Evolutionary conservation across 2,113 vertebrate genomes (phyloP).

Genomic region (Furnarius figulus): DNA sequence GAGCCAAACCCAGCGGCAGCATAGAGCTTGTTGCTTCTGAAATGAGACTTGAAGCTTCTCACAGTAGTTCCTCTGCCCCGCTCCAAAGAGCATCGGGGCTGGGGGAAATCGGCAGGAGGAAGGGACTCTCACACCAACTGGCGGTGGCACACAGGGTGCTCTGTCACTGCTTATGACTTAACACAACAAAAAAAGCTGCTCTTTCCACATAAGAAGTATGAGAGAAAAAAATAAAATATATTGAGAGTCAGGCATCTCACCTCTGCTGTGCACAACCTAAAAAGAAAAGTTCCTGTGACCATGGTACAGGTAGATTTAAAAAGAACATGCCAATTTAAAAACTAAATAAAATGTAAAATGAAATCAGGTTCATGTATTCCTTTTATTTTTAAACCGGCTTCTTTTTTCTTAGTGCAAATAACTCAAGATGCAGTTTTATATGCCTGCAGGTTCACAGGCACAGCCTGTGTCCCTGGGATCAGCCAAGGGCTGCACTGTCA

Average conservation of each 20-base stretch:
- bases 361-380: background rate
- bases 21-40: background rate
- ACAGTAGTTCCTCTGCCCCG: fast-evolving
- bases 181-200: background rate
- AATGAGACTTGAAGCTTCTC: background rate
- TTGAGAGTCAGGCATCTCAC: background rate
- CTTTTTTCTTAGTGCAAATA: slow-evolving; percentile 57
- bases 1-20: background rate
- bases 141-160: background rate
- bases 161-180: background rate
- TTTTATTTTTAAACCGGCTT: background rate
- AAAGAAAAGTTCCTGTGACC: background rate
- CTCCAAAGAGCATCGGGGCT: fast-evolving
- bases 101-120: background rate
- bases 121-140: background rate
- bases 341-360: background rate
- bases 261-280: background rate
- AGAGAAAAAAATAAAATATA: background rate
- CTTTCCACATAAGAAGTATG: background rate
- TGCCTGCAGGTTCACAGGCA: background rate
- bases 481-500: background rate
- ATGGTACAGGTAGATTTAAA: background rate
- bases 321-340: slow-evolving; percentile 46
- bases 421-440: slow-evolving; percentile 19
- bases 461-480: background rate